phyloP scores from a whole-genome alignment of 2,797 vertebrate genomes.

The Rhinichthys osculus region DNA sequence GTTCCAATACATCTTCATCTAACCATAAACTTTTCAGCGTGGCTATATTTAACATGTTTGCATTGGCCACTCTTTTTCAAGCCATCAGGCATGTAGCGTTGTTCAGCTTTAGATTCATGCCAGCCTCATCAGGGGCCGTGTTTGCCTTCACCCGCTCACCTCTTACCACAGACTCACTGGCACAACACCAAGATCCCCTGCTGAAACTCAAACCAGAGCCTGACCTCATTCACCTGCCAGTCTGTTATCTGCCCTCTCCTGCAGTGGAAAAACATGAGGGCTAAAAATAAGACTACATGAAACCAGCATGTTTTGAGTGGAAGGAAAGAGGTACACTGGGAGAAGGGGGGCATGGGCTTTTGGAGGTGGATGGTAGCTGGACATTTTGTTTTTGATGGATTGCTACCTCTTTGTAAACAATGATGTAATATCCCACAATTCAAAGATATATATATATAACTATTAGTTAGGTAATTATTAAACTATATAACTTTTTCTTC shows the following conservation, averaged over 20 bases:
- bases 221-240: conserved; percentile 78
- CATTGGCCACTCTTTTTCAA: conserved; percentile 56
- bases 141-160: conserved; percentile 55
- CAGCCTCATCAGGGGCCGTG: conserved; percentile 55
- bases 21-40: conserved; percentile 46
- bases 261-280: conserved; percentile 73
- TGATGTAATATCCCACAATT: background rate
- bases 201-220: conserved; percentile 64
- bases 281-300: conserved; percentile 67
- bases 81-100: conserved; percentile 24
- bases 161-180: conserved; percentile 60
- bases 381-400: background rate
- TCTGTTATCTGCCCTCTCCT: conserved; percentile 65
- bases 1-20: conserved; percentile 23
- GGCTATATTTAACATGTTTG: conserved; percentile 58
- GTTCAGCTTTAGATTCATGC: conserved; percentile 51
- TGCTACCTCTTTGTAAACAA: background rate
- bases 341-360: background rate
- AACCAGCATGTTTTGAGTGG: conserved; percentile 38
- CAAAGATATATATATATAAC: no score
- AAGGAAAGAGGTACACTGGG: conserved; percentile 12
- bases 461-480: no score
- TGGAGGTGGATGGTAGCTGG: background rate
- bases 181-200: conserved; percentile 65
- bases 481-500: background rate